A percentile compares a stretch with the other conserved stretches of the same genome.
Conservation (phyloP, 2,888 invertebrate species). For the Schizotus pectinicornis region DNA sequence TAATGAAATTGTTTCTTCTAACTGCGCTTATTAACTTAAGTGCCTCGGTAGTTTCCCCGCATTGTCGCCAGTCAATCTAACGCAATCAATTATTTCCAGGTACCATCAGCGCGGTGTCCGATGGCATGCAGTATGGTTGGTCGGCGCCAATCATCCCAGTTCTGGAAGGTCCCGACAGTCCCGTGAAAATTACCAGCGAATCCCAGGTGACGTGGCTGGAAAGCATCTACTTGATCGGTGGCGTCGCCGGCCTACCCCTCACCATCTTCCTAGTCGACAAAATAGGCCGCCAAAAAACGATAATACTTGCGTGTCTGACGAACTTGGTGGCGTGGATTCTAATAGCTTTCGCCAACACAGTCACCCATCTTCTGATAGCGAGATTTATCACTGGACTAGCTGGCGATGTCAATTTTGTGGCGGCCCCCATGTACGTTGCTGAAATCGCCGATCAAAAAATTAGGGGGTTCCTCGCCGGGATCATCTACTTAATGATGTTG, state of each 20-base stretch:
- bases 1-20: conserved; percentile 2
- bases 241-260: conserved; percentile 50
- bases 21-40: conserved; percentile 16
- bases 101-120: conserved; percentile 56
- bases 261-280: conserved; percentile 51
- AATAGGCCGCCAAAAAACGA: conserved; percentile 51
- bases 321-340: conserved; percentile 53
- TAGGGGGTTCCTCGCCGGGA: conserved; percentile 54
- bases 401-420: conserved; percentile 56
- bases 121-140: conserved; percentile 59
- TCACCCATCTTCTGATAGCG: conserved; percentile 50
- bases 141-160: conserved; percentile 54
- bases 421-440: conserved; percentile 57
- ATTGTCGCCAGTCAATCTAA: neutral
- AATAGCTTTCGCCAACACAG: conserved; percentile 49
- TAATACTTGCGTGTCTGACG: conserved; percentile 49
- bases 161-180: conserved; percentile 45
- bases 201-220: conserved; percentile 48
- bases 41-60: neutral
- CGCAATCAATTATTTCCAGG: conserved; percentile 40
- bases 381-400: conserved; percentile 54
- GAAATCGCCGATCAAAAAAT: conserved; percentile 57
- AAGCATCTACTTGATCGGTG: conserved; percentile 48
- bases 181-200: conserved; percentile 47
- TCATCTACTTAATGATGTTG: conserved; percentile 56